A percentile compares a stretch with the other conserved stretches of the same genome.
These are phyloP conservation scores for Anorthoa munda DNA, from an alignment of 2,888 invertebrate genomes.

Conservation along the genomic window DNA sequence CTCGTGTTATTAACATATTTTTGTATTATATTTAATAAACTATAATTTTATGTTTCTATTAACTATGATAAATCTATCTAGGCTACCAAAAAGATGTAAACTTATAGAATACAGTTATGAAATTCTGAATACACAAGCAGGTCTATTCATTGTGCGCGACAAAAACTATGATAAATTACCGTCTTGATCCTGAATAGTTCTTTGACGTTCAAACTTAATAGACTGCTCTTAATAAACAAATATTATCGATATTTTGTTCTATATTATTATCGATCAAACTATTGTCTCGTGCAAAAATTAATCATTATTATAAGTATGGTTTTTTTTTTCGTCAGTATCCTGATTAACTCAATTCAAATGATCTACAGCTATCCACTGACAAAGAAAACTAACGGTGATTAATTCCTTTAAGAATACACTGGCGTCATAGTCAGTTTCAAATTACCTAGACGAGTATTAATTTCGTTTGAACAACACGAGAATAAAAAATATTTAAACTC, in stretches of 20 bases:
- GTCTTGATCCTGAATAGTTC: conserved; percentile 78
- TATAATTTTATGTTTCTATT: conserved; percentile 24
- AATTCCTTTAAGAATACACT: conserved; percentile 28
- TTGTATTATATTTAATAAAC: neutral
- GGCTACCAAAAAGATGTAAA: conserved; percentile 57
- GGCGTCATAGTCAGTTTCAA: conserved; percentile 44
- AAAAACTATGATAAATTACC: conserved; percentile 87
- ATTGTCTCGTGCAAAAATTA: conserved; percentile 69
- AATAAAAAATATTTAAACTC: conserved; percentile 30
- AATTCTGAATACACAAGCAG: conserved; percentile 72
- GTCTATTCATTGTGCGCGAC: conserved; percentile 76
- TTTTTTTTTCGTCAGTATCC: conserved; percentile 50
- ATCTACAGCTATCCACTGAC: conserved; percentile 37
- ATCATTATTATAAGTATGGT: conserved; percentile 47
- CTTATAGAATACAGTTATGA: conserved; percentile 80
- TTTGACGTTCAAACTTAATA: conserved; percentile 76
- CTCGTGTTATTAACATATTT: conserved; percentile 9
- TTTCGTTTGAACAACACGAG: conserved; percentile 33
- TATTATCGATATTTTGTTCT: conserved; percentile 67
- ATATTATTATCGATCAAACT: conserved; percentile 71
- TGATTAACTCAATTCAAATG: conserved; percentile 44
- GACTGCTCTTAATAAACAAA: conserved; percentile 65
- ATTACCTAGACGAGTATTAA: conserved; percentile 52
- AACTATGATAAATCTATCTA: conserved; percentile 48
- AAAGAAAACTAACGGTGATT: conserved; percentile 51